Conservation (phyloP, 2,888 invertebrate genomes). For the Abrostola tripartita region DNA sequence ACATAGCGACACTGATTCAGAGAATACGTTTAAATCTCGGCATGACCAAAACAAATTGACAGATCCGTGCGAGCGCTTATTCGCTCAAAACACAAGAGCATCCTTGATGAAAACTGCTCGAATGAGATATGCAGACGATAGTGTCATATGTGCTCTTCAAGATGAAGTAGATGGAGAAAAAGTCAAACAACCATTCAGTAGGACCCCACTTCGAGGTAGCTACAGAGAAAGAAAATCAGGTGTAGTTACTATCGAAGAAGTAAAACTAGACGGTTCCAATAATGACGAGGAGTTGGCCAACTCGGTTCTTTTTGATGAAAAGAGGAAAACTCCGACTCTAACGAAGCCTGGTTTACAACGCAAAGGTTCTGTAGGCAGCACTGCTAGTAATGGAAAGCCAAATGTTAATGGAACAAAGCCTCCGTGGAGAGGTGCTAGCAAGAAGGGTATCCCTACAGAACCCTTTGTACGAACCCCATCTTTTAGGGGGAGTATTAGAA, state of each 20-base stretch:
- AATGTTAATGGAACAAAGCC: constrained; percentile 76
- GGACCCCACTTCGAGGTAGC: constrained; percentile 79
- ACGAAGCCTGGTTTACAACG: constrained; percentile 72
- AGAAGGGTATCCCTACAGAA: constrained; percentile 73
- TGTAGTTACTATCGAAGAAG: constrained; percentile 85
- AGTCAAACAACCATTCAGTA: constrained; percentile 74
- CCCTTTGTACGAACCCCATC: constrained; percentile 79
- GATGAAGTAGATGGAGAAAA: constrained; percentile 85
- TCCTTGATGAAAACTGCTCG: constrained; percentile 89
- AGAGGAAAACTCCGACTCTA: constrained; percentile 71
- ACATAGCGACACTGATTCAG: constrained; percentile 90
- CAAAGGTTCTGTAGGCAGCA: constrained; percentile 72
- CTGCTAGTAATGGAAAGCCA: constrained; percentile 70
- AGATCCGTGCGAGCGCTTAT: constrained; percentile 86
- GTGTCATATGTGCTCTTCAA: constrained; percentile 69
- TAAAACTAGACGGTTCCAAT: constrained; percentile 80
- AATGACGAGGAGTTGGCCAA: constrained; percentile 79
- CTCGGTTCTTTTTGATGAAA: constrained; percentile 77
- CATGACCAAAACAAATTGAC: constrained; percentile 72
- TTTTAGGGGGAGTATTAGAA: constrained; percentile 81
- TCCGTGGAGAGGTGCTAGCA: constrained; percentile 82
- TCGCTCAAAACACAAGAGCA: constrained; percentile 88
- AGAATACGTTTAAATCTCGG: constrained; percentile 83
- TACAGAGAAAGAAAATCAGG: constrained; percentile 82
- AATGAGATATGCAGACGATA: constrained; percentile 88